These are phyloP conservation scores for Azorinus chamasolen DNA, from an alignment of 2,888 invertebrate genomes.

Conservation along the genomic window DNA sequence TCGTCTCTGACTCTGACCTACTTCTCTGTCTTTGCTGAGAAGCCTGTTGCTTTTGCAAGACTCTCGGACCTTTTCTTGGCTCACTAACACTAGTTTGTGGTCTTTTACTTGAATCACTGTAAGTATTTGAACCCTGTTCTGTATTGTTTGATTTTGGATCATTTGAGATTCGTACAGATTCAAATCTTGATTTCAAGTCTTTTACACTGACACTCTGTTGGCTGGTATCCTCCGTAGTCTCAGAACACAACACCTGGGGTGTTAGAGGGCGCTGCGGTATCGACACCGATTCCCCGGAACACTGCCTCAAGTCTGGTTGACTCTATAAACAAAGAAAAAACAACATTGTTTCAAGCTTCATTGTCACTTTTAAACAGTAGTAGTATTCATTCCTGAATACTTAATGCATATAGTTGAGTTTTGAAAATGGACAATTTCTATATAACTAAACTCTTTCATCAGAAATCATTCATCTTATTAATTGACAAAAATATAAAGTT, in stretches of 20 bases:
- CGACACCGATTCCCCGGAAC: conserved; percentile 27
- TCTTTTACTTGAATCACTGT: conserved; percentile 7
- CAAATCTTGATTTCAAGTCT: conserved; percentile 80
- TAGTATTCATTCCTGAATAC: no score
- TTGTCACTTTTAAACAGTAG: background rate
- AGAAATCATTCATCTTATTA: no score
- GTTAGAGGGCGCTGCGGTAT: conserved; percentile 55
- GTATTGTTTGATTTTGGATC: background rate
- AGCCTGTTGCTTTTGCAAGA: background rate
- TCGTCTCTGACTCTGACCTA: conserved; percentile 79
- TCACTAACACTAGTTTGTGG: conserved; percentile 24
- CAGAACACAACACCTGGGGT: conserved; percentile 52
- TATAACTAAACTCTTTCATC: no score
- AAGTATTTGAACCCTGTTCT: conserved; percentile 8
- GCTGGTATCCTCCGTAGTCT: conserved; percentile 17
- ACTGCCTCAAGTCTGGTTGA: conserved; percentile 64
- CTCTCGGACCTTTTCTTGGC: conserved; percentile 13
- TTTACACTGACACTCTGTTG: conserved; percentile 67
- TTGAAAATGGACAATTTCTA: no score
- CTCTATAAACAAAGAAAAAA: conserved; percentile 47
- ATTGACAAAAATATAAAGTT: no score
- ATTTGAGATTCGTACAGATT: conserved; percentile 20
- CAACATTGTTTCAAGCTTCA: background rate
- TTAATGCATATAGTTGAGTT: no score
- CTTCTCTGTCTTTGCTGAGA: conserved; percentile 70